Evolutionary conservation across 30 jellyfish, hydroid and myxozoan genomes (phyloP).

Genomic region (Turritopsis dohrnii): DNA sequence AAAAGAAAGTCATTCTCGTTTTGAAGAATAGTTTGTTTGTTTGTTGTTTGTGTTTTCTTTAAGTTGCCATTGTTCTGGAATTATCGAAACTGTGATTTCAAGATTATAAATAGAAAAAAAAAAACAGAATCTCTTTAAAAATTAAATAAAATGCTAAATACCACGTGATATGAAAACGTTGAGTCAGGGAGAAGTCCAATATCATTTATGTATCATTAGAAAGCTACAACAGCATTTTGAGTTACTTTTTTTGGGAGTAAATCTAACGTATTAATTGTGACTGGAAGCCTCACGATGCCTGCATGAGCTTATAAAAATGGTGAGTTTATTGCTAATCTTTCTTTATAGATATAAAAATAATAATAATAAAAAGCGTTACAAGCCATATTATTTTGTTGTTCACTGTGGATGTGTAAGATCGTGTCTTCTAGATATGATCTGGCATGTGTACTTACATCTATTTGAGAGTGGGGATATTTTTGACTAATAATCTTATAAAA

Average conservation of each 20-base stretch:
- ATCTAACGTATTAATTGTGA: background rate
- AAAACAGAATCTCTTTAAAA: background rate
- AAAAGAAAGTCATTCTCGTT: background rate
- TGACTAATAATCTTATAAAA: too few species aligned
- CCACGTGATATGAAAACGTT: background rate
- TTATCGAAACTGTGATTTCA: background rate
- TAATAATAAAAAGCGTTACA: too few species aligned
- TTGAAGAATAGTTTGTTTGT: background rate
- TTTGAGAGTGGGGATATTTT: too few species aligned
- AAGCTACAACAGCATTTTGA: background rate
- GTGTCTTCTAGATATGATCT: too few species aligned
- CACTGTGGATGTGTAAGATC: too few species aligned
- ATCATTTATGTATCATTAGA: background rate
- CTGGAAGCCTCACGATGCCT: background rate
- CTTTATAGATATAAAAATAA: background rate
- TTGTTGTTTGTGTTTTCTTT: background rate
- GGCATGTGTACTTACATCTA: too few species aligned
- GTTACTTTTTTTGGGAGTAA: background rate
- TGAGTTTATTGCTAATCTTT: background rate
- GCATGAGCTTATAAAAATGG: background rate
- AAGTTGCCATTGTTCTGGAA: background rate
- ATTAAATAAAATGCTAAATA: too few species aligned
- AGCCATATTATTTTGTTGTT: background rate
- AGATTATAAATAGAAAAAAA: background rate
- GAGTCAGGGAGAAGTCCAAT: background rate